Evolutionary conservation across 2,797 vertebrate genomes (phyloP).

Genomic region (Peromyscus eremicus): DNA sequence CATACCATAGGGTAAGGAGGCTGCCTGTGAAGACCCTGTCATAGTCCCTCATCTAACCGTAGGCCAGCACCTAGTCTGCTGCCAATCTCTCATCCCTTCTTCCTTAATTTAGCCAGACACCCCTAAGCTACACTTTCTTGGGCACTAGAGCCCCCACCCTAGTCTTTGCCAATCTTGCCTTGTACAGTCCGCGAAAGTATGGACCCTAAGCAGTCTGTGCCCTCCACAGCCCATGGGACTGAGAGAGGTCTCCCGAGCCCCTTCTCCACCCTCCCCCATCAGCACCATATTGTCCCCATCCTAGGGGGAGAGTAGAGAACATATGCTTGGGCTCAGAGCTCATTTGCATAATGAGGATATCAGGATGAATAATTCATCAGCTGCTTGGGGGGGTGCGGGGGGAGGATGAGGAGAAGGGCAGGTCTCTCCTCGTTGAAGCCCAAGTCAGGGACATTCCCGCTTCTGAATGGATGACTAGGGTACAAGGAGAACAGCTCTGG

Average conservation of each 20-base stretch:
- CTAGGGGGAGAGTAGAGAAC: constrained; percentile 88
- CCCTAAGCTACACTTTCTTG: neutral
- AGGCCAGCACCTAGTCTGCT: neutral
- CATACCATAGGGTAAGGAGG: neutral
- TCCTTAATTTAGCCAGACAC: neutral
- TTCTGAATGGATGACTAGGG: neutral
- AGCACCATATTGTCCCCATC: constrained; percentile 85
- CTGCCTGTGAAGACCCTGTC: neutral
- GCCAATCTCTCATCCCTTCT: neutral
- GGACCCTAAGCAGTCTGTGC: neutral
- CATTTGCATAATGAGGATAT: constrained; percentile 93
- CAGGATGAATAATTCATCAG: constrained; percentile 93
- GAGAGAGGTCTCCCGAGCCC: neutral
- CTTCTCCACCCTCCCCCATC: constrained; percentile 61
- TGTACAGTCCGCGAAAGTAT: neutral
- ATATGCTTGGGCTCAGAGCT: constrained; percentile 91
- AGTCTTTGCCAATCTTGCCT: constrained; percentile 60
- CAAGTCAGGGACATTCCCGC: neutral
- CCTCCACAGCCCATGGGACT: neutral
- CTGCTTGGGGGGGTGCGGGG: constrained; percentile 79
- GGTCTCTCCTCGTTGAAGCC: constrained; percentile 51
- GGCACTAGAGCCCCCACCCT: neutral
- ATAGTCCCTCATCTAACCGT: neutral
- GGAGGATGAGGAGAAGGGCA: constrained; percentile 19
- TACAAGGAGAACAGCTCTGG: neutral